These are phyloP conservation scores for Pheosia gnoma DNA, from an alignment of 2,888 invertebrate genomes.

Conservation along the genomic window DNA sequence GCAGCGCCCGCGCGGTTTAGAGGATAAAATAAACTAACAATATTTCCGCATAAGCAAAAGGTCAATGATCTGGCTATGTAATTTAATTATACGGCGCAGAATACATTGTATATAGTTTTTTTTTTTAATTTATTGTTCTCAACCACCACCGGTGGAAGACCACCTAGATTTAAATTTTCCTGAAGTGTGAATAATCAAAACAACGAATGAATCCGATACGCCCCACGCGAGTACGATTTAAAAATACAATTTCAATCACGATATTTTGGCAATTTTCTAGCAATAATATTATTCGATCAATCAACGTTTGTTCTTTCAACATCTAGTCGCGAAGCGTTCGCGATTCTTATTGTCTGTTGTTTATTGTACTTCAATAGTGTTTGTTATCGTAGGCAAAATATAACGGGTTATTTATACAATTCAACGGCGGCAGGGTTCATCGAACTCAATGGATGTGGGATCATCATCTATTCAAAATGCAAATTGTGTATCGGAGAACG, in stretches of 20 bases:
- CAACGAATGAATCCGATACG: too few species aligned
- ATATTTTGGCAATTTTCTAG: background rate
- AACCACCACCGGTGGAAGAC: too few species aligned
- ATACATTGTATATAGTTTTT: background rate
- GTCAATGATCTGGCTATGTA: background rate
- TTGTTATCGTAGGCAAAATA: constrained; percentile 38
- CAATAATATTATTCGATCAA: constrained; percentile 2
- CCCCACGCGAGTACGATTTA: too few species aligned
- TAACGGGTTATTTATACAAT: constrained; percentile 35
- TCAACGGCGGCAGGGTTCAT: constrained; percentile 37
- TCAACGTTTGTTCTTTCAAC: constrained; percentile 17
- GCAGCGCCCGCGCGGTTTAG: too few species aligned
- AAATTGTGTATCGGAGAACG: background rate
- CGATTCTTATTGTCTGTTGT: constrained; percentile 43
- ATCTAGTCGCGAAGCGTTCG: constrained; percentile 32
- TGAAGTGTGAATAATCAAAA: too few species aligned
- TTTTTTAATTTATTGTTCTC: too few species aligned
- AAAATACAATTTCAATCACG: background rate
- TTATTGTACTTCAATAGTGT: constrained; percentile 36
- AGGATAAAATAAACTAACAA: background rate
- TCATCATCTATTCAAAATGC: constrained; percentile 28
- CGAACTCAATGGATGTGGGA: constrained; percentile 30
- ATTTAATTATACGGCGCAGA: background rate
- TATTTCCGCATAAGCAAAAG: background rate
- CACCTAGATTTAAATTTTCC: too few species aligned